Percentiles rank a stretch among this genome's conserved stretches.
Evolutionary conservation across 2,797 vertebrate species (phyloP).

Genomic region (Brachyrhaphis roseni): DNA sequence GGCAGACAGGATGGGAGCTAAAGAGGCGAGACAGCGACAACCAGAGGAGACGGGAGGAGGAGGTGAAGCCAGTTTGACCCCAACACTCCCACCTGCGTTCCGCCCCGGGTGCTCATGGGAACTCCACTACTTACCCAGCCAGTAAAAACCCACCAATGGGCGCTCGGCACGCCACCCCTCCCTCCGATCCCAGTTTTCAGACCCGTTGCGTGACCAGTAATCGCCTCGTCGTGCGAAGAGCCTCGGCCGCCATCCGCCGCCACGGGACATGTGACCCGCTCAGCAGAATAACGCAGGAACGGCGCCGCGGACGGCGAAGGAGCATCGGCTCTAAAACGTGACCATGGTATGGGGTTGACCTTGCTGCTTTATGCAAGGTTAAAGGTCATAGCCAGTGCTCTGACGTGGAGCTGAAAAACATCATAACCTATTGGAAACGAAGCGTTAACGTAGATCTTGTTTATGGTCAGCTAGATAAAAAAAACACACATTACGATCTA

Average conservation of each 20-base stretch:
- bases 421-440: background rate
- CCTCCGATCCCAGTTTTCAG: background rate
- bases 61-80: conserved; percentile 2
- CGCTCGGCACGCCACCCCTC: background rate
- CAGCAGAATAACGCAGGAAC: conserved; percentile 33
- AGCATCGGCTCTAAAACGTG: background rate
- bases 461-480: background rate
- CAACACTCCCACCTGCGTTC: background rate
- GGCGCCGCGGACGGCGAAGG: conserved; percentile 4
- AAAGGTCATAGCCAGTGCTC: conserved; percentile 22
- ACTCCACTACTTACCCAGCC: conserved; percentile 8
- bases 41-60: background rate
- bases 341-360: background rate
- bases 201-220: conserved; percentile 60
- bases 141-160: conserved; percentile 44
- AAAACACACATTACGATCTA: background rate
- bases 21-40: background rate
- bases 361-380: background rate
- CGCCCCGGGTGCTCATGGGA: conserved; percentile 15
- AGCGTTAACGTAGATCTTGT: background rate
- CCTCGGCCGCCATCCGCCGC: background rate
- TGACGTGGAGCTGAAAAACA: conserved; percentile 6
- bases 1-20: background rate
- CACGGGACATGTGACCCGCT: conserved; percentile 24
- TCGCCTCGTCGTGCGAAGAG: conserved; percentile 27